phyloP scores from a whole-genome alignment of 1,140 invertebrate species.

The Harlomillsia oculata region DNA sequence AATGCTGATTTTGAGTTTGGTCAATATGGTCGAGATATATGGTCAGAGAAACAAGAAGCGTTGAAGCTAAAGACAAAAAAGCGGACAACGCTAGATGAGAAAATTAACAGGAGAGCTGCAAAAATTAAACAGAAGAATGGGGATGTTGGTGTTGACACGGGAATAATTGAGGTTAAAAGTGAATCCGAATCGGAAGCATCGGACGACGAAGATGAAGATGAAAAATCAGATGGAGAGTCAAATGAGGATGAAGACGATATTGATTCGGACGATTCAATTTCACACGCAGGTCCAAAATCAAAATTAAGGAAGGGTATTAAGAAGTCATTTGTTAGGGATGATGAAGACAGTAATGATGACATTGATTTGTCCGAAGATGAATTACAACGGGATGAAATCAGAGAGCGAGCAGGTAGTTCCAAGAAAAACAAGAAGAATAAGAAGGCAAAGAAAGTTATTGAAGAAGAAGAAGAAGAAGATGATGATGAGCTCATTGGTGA shows the following conservation, averaged over 20 bases:
- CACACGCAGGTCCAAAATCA: slow-evolving; percentile 19
- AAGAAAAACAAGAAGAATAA: slow-evolving; percentile 40
- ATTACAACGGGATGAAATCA: slow-evolving; percentile 38
- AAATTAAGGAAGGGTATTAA: slow-evolving; percentile 37
- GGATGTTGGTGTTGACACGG: slow-evolving; percentile 1
- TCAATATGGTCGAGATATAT: slow-evolving; percentile 21
- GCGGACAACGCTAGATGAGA: slow-evolving; percentile 32
- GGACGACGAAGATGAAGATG: slow-evolving; percentile 5
- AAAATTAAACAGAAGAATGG: neutral
- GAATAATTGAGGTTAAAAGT: slow-evolving; percentile 7
- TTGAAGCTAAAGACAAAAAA: slow-evolving; percentile 6
- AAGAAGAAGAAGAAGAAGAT: slow-evolving; percentile 39
- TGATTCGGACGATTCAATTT: slow-evolving; percentile 28
- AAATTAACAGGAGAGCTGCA: slow-evolving; percentile 33
- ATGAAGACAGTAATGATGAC: slow-evolving; percentile 27
- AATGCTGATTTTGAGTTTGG: slow-evolving; percentile 26
- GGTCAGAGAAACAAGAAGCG: slow-evolving; percentile 12
- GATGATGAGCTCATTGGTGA: slow-evolving; percentile 42
- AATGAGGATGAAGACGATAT: slow-evolving; percentile 23
- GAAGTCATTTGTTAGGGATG: slow-evolving; percentile 4
- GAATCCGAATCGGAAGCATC: neutral
- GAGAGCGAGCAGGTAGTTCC: slow-evolving; percentile 44
- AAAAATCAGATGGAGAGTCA: neutral
- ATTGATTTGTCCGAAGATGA: slow-evolving; percentile 39
- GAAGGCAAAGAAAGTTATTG: slow-evolving; percentile 40